Evolutionary conservation across 2,888 invertebrate species (phyloP).

Genomic region (Caenorhabditis angaria): DNA sequence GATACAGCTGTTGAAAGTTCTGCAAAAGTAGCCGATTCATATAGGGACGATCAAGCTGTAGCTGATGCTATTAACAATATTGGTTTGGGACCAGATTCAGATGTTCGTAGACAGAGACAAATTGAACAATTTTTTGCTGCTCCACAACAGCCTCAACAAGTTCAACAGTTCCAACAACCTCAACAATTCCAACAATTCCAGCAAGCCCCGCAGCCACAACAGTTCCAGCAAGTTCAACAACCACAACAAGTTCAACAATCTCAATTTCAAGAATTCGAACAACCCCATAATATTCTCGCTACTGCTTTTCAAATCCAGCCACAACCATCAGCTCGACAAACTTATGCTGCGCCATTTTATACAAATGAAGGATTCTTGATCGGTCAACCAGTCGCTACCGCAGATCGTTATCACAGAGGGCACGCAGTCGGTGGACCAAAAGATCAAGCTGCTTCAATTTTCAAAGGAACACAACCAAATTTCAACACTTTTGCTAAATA

Average conservation of each 20-base stretch:
- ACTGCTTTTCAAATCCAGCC: no score
- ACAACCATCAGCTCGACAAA: neutral
- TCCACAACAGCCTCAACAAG: neutral
- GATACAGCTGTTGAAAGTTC: neutral
- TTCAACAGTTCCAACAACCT: neutral
- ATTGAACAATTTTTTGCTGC: no score
- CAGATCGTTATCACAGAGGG: neutral
- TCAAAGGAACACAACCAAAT: neutral
- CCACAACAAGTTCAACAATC: constrained; percentile 6
- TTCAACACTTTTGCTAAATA: neutral
- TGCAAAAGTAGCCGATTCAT: neutral
- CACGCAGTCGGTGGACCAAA: neutral
- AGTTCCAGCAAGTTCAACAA: neutral
- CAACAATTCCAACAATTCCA: neutral
- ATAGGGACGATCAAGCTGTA: neutral
- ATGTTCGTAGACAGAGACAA: no score
- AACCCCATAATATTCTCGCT: neutral
- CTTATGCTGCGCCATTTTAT: neutral
- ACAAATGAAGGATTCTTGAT: neutral
- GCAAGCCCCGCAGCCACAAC: neutral
- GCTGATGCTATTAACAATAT: neutral
- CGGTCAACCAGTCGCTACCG: neutral
- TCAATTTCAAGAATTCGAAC: neutral
- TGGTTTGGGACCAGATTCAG: neutral
- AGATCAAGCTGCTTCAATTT: neutral